A percentile compares a stretch with the other conserved stretches of the same genome.
phyloP scores from a whole-genome alignment of 2,113 vertebrate genomes.

The Panthera tigris region DNA sequence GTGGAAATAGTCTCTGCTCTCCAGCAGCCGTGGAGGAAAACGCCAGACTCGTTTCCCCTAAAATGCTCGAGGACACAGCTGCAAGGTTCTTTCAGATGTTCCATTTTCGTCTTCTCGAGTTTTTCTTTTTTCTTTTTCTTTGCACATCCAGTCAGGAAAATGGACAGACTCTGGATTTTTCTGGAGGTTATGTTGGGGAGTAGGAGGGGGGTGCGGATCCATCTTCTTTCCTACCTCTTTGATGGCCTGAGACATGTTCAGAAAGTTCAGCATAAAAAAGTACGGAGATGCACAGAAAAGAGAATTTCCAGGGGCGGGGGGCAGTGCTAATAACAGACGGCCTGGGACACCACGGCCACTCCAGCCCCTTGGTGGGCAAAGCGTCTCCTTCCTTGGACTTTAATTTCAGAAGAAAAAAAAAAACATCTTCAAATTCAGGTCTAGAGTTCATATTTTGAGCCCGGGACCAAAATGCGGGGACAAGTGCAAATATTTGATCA shows the following conservation, averaged over 20 bases:
- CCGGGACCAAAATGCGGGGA: not conserved
- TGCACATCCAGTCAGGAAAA: not conserved
- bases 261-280: not conserved
- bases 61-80: fast-evolving
- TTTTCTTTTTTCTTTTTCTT: not conserved
- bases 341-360: fast-evolving
- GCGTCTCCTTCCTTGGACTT: not conserved
- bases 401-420: not conserved
- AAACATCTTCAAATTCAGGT: not conserved
- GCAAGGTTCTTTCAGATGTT: not conserved
- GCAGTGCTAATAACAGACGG: fast-evolving
- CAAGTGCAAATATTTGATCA: not conserved
- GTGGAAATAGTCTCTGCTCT: constrained; percentile 14
- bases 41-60: not conserved
- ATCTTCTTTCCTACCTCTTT: not conserved
- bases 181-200: not conserved
- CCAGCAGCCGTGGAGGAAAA: constrained; percentile 66
- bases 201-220: no score
- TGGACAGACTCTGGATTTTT: not conserved
- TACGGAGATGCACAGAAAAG: not conserved
- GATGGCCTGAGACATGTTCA: not conserved
- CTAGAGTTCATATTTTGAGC: not conserved
- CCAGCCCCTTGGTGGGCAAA: not conserved
- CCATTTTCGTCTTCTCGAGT: not conserved
- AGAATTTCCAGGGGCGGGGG: not conserved